These are phyloP conservation scores for Ctenoplectra terminalis DNA, from an alignment of 1,140 invertebrate species.

Conservation along the genomic window DNA sequence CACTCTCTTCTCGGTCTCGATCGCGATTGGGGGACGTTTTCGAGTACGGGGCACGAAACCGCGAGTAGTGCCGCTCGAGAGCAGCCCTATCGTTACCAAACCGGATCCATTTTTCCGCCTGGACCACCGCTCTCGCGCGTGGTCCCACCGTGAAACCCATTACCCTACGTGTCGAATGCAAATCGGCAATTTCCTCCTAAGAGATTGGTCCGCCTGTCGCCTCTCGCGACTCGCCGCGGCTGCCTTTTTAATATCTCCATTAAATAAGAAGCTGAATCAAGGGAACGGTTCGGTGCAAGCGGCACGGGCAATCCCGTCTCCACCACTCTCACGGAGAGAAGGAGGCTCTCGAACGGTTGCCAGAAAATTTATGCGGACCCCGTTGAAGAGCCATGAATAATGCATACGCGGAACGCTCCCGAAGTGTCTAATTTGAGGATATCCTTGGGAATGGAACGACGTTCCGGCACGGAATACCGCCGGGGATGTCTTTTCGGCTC, in stretches of 20 bases:
- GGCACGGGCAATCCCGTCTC: not conserved
- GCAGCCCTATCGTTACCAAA: constrained; percentile 26
- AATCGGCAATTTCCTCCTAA: constrained; percentile 1
- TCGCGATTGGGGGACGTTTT: constrained; percentile 61
- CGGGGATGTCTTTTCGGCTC: constrained; percentile 41
- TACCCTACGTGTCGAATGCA: not conserved
- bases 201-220: not conserved
- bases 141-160: not conserved
- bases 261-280: constrained; percentile 9
- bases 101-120: constrained; percentile 49
- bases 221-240: no score
- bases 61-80: not conserved
- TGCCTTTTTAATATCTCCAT: constrained; percentile 23
- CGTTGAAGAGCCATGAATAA: constrained; percentile 60
- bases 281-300: not conserved
- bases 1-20: constrained; percentile 31
- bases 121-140: not conserved
- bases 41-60: constrained; percentile 29
- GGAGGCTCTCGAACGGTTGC: not conserved
- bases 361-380: constrained; percentile 24
- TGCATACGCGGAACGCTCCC: constrained; percentile 46
- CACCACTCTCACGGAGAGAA: not conserved
- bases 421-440: constrained; percentile 62
- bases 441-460: constrained; percentile 46
- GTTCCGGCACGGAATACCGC: not conserved